phyloP scores from a whole-genome alignment of 2,797 vertebrate genomes.

The Ciconia nigra region DNA sequence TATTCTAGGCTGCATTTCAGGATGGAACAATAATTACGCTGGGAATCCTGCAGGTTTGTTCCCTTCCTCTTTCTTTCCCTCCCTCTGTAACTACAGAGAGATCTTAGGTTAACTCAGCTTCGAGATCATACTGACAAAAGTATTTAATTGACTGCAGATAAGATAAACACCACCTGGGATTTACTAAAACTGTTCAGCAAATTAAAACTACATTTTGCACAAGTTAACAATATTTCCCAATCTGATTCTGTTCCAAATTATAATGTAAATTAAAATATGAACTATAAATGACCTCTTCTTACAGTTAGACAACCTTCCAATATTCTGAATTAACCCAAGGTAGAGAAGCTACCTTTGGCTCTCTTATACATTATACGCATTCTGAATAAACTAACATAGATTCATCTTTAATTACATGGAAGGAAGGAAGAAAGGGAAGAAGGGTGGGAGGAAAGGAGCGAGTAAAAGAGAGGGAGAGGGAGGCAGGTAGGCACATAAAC shows the following conservation, averaged over 20 bases:
- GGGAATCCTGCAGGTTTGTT: background rate
- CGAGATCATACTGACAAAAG: background rate
- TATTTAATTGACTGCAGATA: background rate
- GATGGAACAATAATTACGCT: background rate
- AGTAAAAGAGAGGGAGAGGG: background rate
- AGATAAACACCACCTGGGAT: background rate
- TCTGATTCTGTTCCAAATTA: background rate
- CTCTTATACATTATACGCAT: background rate
- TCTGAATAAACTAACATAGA: background rate
- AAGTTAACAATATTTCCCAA: background rate
- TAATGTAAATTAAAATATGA: background rate
- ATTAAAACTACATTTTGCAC: background rate
- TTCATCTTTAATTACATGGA: background rate
- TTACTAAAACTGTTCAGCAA: background rate
- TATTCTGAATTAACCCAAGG: background rate
- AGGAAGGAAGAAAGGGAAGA: background rate
- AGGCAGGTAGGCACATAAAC: fast-evolving
- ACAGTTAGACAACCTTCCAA: background rate
- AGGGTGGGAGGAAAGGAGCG: background rate
- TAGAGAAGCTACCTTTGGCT: background rate
- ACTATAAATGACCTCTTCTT: background rate
- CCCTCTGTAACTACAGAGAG: background rate
- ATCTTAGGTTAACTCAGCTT: background rate
- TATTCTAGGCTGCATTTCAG: background rate
- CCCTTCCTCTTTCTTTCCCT: background rate